Evolutionary conservation across 2,797 vertebrate genomes (phyloP), one percentile per base, ranked within the genome.

Genomic region (Anguilla obscura): DNA sequence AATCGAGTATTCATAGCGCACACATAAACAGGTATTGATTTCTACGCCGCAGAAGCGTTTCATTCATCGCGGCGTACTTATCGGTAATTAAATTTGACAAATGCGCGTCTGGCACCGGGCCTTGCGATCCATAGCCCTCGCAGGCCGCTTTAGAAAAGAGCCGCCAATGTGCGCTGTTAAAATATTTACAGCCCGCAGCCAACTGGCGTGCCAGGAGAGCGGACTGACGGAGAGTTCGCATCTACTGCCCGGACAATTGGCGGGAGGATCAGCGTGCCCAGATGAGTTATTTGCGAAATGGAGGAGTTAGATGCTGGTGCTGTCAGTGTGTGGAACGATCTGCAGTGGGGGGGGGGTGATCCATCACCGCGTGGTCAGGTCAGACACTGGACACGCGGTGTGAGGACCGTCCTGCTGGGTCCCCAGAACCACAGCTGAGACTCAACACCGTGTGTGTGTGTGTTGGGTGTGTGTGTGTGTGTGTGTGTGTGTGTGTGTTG

Each of bases 1-100:
- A 93, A 91, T 92, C 93, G 88, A 90, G 90, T 92, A 91, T 83
- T 93, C 91, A 92, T 60, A 87, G 63, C 90, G 92, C 88, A 92
- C 91, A 89, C 91, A 94, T 94, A 93, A 95, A 93, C 93, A 92
- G 89, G 86, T 94, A 95, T 95, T 93, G 95, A 96, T 94, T 76
- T 18, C 82, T 71, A 83, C 83, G 91, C 92, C 91, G 90, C 90
- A 91, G 89, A 40, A 91, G 91, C 92, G 87, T 94, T 94, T 91
- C 92, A 94, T 95, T 95, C 36, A 94, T 88, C 88, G 63, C 56
- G 89, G 36, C 52, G 10, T 74, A 40, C 36, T 40, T 40, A 82
- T 66, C 60, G 69, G 9, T 93, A 91, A 93, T 94, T 93, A 92
- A 92, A 91, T 90, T 87, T 52, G 87, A 88, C 88, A 86, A 84